phyloP scores from a whole-genome alignment of 2,113 vertebrate species.

The Elanoides forficatus region DNA sequence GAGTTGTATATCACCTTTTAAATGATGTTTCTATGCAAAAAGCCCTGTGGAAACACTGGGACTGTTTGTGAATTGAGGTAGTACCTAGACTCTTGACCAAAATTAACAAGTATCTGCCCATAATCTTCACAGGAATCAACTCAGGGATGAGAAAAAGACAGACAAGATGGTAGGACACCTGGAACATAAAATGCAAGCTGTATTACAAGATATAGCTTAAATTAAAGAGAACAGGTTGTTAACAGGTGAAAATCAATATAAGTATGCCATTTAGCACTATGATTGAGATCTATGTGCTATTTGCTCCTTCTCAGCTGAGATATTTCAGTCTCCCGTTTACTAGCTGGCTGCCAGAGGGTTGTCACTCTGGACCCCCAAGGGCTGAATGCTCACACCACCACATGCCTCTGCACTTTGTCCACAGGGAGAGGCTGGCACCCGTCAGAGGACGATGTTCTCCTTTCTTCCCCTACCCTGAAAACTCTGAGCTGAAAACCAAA shows the following conservation, averaged over 20 bases:
- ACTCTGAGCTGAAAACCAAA: background rate
- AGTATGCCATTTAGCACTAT: background rate
- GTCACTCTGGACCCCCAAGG: background rate
- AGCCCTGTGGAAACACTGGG: background rate
- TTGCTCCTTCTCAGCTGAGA: background rate
- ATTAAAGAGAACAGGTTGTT: background rate
- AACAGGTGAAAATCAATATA: background rate
- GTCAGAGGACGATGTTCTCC: accelerated
- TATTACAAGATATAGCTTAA: background rate
- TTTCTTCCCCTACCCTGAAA: background rate
- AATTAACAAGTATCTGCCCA: background rate
- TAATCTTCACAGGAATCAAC: background rate
- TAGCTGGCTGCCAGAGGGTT: background rate
- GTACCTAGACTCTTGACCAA: background rate
- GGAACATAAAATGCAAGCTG: background rate
- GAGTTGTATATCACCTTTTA: background rate
- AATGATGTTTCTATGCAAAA: background rate
- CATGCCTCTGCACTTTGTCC: accelerated
- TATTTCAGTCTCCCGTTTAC: background rate
- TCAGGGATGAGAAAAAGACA: background rate
- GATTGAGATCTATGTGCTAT: background rate
- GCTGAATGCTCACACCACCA: accelerated
- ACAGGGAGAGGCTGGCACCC: background rate
- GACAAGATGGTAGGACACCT: background rate
- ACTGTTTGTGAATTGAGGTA: background rate